A percentile compares a stretch with the other conserved stretches of the same genome.
These are phyloP conservation scores for Centrocercus urophasianus DNA, from an alignment of 2,113 vertebrate species.

Conservation along the genomic window DNA sequence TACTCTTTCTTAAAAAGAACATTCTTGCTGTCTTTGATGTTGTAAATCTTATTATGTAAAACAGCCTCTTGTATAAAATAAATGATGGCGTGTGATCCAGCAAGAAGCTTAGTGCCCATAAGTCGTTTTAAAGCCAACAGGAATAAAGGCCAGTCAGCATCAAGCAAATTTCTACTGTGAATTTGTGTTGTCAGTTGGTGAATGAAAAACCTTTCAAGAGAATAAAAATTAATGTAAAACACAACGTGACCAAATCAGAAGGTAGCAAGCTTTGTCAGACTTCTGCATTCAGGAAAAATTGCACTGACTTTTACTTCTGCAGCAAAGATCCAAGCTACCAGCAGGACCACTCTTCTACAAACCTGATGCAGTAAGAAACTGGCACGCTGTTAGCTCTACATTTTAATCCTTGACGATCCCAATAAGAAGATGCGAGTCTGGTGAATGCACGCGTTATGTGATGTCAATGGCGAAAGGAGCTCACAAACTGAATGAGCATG, in stretches of 20 bases:
- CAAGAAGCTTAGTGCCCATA: constrained; percentile 29
- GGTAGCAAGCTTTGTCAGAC: not conserved
- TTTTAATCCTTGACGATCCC: not conserved
- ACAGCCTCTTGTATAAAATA: constrained; percentile 57
- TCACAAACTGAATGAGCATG: not conserved
- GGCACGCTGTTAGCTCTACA: not conserved
- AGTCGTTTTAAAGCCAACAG: constrained; percentile 10
- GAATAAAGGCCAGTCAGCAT: not conserved
- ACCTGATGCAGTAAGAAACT: not conserved
- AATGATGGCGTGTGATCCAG: constrained; percentile 46
- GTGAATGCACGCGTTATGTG: not conserved
- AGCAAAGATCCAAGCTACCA: not conserved
- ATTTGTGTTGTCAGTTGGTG: not conserved
- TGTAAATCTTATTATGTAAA: constrained; percentile 64
- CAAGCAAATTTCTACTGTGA: not conserved
- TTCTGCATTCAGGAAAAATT: not conserved
- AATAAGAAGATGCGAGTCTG: not conserved
- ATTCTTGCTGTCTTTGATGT: constrained; percentile 56
- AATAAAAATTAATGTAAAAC: not conserved
- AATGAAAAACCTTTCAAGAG: not conserved
- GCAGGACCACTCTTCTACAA: not conserved
- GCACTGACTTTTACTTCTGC: not conserved
- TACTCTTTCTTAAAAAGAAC: constrained; percentile 32
- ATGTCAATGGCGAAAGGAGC: not conserved
- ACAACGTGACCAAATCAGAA: not conserved